phyloP scores from a whole-genome alignment of 2,113 vertebrate species.

The Neoarius graeffei region DNA sequence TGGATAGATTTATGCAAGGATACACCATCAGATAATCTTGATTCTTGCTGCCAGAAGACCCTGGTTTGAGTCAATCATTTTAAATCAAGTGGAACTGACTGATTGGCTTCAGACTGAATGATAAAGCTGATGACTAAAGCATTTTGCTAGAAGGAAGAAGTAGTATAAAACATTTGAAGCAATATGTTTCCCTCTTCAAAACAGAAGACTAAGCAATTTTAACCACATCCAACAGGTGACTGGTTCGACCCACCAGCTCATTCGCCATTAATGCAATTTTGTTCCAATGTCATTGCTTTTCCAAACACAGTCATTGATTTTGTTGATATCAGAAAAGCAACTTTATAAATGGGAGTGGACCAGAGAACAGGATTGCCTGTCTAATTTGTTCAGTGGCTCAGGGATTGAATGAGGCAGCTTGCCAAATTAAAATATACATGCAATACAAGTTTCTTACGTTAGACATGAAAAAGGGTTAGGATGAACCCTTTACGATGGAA shows the following conservation, averaged over 20 bases:
- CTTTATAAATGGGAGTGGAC: background rate
- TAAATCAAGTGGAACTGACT: background rate
- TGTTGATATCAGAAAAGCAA: background rate
- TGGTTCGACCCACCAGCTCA: background rate
- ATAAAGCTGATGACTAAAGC: too few relatives aligned
- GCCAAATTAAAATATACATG: background rate
- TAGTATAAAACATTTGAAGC: background rate
- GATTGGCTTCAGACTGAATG: constrained; percentile 3
- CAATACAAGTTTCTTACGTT: background rate
- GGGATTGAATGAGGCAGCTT: constrained; percentile 15
- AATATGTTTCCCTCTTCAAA: background rate
- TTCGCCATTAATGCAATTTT: background rate
- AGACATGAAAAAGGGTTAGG: background rate
- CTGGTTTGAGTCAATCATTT: background rate
- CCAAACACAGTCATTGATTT: background rate
- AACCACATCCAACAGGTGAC: background rate
- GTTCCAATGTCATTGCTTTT: background rate
- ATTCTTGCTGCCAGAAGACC: background rate
- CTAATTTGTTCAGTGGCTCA: constrained; percentile 1
- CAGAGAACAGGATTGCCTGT: background rate
- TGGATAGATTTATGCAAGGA: background rate
- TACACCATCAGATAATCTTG: background rate
- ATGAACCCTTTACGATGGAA: too few relatives aligned
- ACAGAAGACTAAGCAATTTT: background rate
- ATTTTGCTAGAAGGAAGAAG: background rate